These are phyloP conservation scores for Stictocephala bisonia DNA, from an alignment of 2,888 invertebrate species.

Conservation along the genomic window DNA sequence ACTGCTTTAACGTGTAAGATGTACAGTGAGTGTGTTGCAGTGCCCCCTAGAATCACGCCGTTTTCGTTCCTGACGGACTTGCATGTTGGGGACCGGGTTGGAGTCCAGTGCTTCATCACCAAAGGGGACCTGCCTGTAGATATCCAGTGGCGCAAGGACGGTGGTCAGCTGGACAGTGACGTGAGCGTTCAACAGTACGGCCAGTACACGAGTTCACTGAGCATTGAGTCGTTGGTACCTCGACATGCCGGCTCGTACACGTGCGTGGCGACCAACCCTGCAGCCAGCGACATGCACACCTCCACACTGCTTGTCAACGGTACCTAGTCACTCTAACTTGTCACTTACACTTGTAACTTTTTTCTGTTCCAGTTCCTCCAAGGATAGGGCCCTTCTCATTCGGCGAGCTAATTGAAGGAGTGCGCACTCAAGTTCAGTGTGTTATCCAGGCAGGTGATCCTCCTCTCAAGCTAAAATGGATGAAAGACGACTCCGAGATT, in stretches of 20 bases:
- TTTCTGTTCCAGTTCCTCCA: constrained; percentile 55
- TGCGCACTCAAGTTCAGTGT: constrained; percentile 64
- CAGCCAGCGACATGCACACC: constrained; percentile 65
- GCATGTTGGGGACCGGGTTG: constrained; percentile 66
- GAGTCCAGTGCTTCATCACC: constrained; percentile 67
- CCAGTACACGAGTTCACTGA: constrained; percentile 63
- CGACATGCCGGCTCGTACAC: constrained; percentile 68
- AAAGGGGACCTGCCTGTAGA: constrained; percentile 69
- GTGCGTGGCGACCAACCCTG: constrained; percentile 67
- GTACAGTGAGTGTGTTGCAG: constrained; percentile 65
- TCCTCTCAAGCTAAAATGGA: constrained; percentile 62
- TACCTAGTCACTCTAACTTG: constrained; percentile 57
- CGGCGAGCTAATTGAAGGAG: constrained; percentile 63
- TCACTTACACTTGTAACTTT: neutral
- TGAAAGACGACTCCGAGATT: constrained; percentile 65
- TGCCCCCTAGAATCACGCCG: constrained; percentile 68
- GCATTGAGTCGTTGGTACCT: constrained; percentile 67
- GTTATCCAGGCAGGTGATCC: constrained; percentile 63
- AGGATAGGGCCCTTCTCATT: constrained; percentile 61
- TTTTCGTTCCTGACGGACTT: constrained; percentile 67
- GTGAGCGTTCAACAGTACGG: constrained; percentile 58
- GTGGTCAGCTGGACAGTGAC: constrained; percentile 56
- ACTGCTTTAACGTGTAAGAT: no score
- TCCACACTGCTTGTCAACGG: constrained; percentile 67
- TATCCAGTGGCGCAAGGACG: constrained; percentile 68